phyloP scores from a whole-genome alignment of 30 jellyfish, hydroid and myxozoan genomes.

The Catostylus mosaicus region DNA sequence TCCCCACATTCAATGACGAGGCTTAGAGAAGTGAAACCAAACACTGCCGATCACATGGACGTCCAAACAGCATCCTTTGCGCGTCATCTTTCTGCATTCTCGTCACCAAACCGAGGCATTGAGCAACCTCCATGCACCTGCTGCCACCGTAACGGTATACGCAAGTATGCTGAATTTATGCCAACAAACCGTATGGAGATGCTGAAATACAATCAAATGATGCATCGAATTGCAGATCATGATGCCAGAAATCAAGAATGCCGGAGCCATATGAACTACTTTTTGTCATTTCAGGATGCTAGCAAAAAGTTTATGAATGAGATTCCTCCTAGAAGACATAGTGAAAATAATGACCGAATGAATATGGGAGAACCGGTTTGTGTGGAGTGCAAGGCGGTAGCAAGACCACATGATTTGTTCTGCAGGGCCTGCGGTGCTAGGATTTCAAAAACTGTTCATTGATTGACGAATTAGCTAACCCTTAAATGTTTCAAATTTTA shows the following conservation, averaged over 20 bases:
- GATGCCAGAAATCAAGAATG: conserved; percentile 41
- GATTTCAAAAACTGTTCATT: conserved; percentile 43
- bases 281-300: conserved; percentile 54
- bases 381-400: conserved; percentile 63
- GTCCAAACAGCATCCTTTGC: conserved; percentile 25
- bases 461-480: not conserved
- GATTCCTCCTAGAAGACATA: conserved; percentile 26
- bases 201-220: conserved; percentile 41
- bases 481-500: too few species aligned
- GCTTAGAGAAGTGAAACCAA: conserved; percentile 47
- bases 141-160: conserved; percentile 47
- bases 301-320: conserved; percentile 30
- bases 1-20: conserved; percentile 83
- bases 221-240: conserved; percentile 46
- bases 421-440: conserved; percentile 79
- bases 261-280: conserved; percentile 48
- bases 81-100: conserved; percentile 63
- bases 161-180: conserved; percentile 36
- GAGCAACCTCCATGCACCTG: conserved; percentile 61
- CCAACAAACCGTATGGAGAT: conserved; percentile 37
- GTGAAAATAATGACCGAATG: conserved; percentile 18
- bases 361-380: conserved; percentile 30
- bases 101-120: conserved; percentile 42
- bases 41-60: conserved; percentile 3
- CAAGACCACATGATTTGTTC: conserved; percentile 60